phyloP scores from a whole-genome alignment of 1,140 invertebrate genomes.

The Mamestra configurata region DNA sequence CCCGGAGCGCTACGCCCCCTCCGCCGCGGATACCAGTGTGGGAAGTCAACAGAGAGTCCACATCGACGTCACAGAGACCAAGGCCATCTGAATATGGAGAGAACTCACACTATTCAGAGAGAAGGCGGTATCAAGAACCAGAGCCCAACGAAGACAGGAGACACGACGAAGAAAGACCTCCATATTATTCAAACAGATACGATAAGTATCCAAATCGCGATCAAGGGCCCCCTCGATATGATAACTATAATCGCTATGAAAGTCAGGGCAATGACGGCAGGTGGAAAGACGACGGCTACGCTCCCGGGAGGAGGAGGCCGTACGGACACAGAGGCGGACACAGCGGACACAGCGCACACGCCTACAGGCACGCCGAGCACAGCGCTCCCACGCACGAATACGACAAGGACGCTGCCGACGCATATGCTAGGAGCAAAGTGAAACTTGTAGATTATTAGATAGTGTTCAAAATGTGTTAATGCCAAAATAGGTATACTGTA shows the following conservation, averaged over 20 bases:
- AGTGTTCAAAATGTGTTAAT: constrained; percentile 33
- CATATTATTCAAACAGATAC: constrained; percentile 59
- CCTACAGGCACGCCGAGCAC: constrained; percentile 53
- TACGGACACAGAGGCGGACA: constrained; percentile 61
- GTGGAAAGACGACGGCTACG: constrained; percentile 64
- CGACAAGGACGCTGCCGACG: constrained; percentile 44
- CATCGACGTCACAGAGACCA: constrained; percentile 57
- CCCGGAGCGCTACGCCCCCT: constrained; percentile 50
- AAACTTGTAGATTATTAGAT: constrained; percentile 79
- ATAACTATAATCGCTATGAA: constrained; percentile 56
- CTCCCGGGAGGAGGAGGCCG: constrained; percentile 58
- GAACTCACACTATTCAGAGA: constrained; percentile 57
- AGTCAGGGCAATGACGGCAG: constrained; percentile 58
- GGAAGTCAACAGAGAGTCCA: constrained; percentile 63
- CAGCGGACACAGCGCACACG: constrained; percentile 55
- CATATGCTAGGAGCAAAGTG: constrained; percentile 66
- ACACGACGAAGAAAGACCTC: constrained; percentile 63
- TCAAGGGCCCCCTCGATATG: constrained; percentile 43
- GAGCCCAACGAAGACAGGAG: constrained; percentile 57
- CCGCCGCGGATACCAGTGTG: constrained; percentile 71
- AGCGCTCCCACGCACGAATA: constrained; percentile 50
- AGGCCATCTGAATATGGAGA: constrained; percentile 58
- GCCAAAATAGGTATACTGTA: constrained; percentile 47
- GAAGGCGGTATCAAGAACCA: constrained; percentile 56
- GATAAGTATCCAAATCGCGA: constrained; percentile 64